These are phyloP conservation scores for Bellardia bayeri DNA, from an alignment of 2,888 invertebrate genomes.

Conservation along the genomic window DNA sequence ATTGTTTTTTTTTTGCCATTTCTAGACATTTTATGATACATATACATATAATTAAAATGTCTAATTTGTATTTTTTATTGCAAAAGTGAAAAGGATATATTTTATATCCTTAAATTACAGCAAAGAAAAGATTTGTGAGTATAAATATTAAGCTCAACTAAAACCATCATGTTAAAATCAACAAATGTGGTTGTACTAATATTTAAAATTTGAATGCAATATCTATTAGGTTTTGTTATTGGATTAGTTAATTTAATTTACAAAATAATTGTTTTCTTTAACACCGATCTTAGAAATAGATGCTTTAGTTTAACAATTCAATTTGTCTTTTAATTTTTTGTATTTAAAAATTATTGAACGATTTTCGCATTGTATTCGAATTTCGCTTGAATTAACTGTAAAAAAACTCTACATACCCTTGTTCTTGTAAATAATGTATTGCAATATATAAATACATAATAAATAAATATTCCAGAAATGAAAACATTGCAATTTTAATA, in stretches of 20 bases:
- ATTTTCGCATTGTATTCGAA: neutral
- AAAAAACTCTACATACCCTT: neutral
- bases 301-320: neutral
- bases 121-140: too few relatives aligned
- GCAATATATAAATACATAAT: conserved; percentile 30
- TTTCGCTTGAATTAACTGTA: conserved; percentile 31
- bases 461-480: conserved; percentile 61
- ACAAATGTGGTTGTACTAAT: too few relatives aligned
- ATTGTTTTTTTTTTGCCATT: neutral
- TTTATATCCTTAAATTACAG: too few relatives aligned
- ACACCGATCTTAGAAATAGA: neutral
- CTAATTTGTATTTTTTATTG: too few relatives aligned
- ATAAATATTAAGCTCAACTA: too few relatives aligned
- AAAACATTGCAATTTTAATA: conserved; percentile 47
- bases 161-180: too few relatives aligned
- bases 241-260: too few relatives aligned
- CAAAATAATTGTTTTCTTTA: neutral
- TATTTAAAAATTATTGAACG: neutral
- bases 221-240: too few relatives aligned
- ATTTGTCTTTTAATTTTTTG: neutral
- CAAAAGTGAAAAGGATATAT: too few relatives aligned
- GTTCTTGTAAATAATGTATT: conserved; percentile 63
- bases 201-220: too few relatives aligned
- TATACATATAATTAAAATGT: too few relatives aligned
- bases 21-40: neutral